Evolutionary conservation across 2,888 invertebrate genomes (phyloP), one percentile per base, ranked within the genome.

Genomic region (Pegoplata infirma): DNA sequence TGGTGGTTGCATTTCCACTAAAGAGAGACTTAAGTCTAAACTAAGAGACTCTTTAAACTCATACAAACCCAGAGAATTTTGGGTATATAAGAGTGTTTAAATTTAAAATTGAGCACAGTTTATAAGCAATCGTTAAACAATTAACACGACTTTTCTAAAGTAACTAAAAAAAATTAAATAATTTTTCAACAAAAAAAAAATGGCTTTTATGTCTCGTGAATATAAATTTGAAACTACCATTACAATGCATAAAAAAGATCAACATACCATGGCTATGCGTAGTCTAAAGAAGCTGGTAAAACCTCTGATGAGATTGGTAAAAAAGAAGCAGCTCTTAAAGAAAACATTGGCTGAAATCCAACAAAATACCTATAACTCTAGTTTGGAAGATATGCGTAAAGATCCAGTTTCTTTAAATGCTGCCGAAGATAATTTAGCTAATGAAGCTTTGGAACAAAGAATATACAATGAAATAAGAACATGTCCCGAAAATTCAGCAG

Each of bases 371-470:
- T 85, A 84, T 83, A 88, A 88, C 76, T 83, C 87, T 68, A 88
- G 88, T 16, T 75, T 88, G 77, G 88, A 88, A 83, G 89, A 88
- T 79, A 88, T 88, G 88, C 89, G 88, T 66, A 87, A 84, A 76
- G 88, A 88, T 82, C 83, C 86, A 17, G 73, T 74, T 21, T 83
- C 85, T 16, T 78, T 84, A 23, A 82, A 80, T 36, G 88, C 88
- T 28, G 84, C 81, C 81, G 85, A 85, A 75, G 89, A 89, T 73
- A 88, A 88, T 80, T 76, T 81, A 78, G 93, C 93, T 87, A 96
- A 96, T 90, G 96, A 96, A 89, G 92, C 93, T 59, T 88, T 96
- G 85, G 96, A 96, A 87, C 93, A 93, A 86, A 92, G 94, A 82
- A 92, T 96, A 78, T 91, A 93, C 84, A 92, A 92, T 75, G 94